Base-by-base conservation (phyloP, 2,797 vertebrate species). In the Trematomus bernacchii region DNA sequence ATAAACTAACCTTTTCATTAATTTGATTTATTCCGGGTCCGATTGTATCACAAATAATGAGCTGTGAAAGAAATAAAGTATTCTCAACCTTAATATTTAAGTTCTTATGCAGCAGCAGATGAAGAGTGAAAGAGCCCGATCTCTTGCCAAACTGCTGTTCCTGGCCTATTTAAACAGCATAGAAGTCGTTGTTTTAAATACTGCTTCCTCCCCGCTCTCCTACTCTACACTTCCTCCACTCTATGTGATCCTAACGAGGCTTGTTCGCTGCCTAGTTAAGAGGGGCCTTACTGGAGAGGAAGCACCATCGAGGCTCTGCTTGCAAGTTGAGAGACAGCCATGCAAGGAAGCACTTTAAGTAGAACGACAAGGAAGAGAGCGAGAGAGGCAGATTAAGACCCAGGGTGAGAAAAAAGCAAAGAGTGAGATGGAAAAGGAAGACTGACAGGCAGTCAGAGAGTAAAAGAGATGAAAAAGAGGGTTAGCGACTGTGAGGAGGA, bases 381-480 rank as follows among this genome's bases (percentile, higher is more conserved):
- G 52, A 30, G 10, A 51, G 64, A 65, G 11, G 33, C 55, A 77
- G 63, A 75, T 70, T 65, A 57, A 73, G 73, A 74, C 58, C 12
- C 27, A n/a, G 7, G 18, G 6, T 11, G 40, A 4, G 5, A 18
- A 73, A 60, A 66, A 53, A 54, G 40, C 10, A 69, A 70, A 65
- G 50, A 40, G 16, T 40, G 23, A 74, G 52, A 76, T 0, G 0
- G 57, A 37, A 76, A 43, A 72, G 52, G 43, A 71, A 83, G 71
- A 85, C 58, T 81, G 75, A 79, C 71, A 79, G 68, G 57, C 65
- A 68, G 63, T 55, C 47, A 44, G n/a, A 53, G 64, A 70, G 65
- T 72, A 55, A 51, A 33, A 50, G 40, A 83, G 71, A 59, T 58
- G 66, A 50, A 33, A 60, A 44, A 23, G 19, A 14, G 30, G 67